phyloP scores from a whole-genome alignment of 53 echinoderm and acorn worm species.

The Apostichopus leukothele region DNA sequence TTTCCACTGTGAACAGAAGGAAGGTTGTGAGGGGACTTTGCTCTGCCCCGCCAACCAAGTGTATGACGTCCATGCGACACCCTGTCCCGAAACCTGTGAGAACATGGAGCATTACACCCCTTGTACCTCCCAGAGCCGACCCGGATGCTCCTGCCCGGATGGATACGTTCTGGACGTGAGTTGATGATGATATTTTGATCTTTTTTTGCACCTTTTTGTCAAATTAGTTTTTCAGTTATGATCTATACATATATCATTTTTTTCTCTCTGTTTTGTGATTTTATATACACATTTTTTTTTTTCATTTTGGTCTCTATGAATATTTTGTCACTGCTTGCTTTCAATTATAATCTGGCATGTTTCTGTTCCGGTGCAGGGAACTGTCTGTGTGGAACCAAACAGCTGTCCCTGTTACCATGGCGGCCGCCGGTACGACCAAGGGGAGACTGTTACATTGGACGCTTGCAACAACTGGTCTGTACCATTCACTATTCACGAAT shows the following conservation, averaged over 20 bases:
- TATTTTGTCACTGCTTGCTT: too few species aligned
- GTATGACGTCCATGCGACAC: conserved; percentile 60
- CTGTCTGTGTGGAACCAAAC: conserved; percentile 63
- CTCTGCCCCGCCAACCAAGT: conserved; percentile 76
- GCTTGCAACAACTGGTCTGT: conserved; percentile 84
- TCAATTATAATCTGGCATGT: too few species aligned
- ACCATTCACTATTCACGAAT: not conserved
- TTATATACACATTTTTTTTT: too few species aligned
- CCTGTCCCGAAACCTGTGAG: conserved; percentile 79
- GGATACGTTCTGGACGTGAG: conserved; percentile 76
- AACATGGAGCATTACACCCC: conserved; percentile 62
- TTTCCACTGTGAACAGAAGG: conserved; percentile 70
- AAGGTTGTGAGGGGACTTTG: conserved; percentile 63
- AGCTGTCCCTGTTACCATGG: conserved; percentile 87
- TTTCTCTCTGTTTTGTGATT: too few species aligned
- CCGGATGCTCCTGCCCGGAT: conserved; percentile 76
- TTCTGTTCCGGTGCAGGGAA: conserved; percentile 51
- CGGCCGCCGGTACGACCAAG: conserved; percentile 64
- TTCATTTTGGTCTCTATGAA: too few species aligned
- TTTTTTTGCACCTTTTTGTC: not conserved
- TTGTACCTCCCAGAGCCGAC: conserved; percentile 55
- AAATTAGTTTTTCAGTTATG: too few species aligned
- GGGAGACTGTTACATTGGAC: conserved; percentile 58
- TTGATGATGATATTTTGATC: not conserved
- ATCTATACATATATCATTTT: too few species aligned